These are phyloP conservation scores for Pomatostomus ruficeps DNA, from an alignment of 2,113 vertebrate genomes.

Conservation along the genomic window DNA sequence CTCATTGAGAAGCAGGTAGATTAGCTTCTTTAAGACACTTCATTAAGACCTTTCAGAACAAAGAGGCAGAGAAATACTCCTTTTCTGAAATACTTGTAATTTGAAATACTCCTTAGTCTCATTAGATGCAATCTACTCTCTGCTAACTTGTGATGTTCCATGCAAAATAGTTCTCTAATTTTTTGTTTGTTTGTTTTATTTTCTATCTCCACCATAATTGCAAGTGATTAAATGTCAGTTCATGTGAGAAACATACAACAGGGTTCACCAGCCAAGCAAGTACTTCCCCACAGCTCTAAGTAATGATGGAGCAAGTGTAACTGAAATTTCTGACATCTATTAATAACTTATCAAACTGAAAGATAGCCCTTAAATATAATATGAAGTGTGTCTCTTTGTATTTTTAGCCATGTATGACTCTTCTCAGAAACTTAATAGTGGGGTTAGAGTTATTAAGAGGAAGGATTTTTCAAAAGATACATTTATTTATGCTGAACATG, in stretches of 20 bases:
- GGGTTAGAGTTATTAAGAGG: neutral
- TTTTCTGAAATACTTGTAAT: neutral
- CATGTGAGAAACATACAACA: neutral
- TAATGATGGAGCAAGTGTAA: neutral
- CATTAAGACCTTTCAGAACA: neutral
- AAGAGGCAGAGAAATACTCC: neutral
- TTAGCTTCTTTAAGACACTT: neutral
- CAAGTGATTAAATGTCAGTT: neutral
- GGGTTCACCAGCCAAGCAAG: neutral
- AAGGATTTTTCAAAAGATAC: neutral
- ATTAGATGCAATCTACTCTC: neutral
- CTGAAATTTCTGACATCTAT: neutral
- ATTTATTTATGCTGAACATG: neutral
- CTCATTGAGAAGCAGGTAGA: neutral
- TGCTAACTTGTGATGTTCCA: neutral
- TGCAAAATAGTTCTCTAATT: neutral
- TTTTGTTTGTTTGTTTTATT: neutral
- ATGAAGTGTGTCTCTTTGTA: neutral
- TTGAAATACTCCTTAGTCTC: neutral
- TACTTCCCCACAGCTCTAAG: neutral
- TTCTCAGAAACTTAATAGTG: neutral
- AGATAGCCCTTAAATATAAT: neutral
- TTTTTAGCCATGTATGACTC: neutral
- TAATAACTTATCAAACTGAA: slow-evolving; percentile 19
- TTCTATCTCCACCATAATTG: neutral